Evolutionary conservation across 1,140 invertebrate genomes (phyloP).

Genomic region (Philaenus spumarius): DNA sequence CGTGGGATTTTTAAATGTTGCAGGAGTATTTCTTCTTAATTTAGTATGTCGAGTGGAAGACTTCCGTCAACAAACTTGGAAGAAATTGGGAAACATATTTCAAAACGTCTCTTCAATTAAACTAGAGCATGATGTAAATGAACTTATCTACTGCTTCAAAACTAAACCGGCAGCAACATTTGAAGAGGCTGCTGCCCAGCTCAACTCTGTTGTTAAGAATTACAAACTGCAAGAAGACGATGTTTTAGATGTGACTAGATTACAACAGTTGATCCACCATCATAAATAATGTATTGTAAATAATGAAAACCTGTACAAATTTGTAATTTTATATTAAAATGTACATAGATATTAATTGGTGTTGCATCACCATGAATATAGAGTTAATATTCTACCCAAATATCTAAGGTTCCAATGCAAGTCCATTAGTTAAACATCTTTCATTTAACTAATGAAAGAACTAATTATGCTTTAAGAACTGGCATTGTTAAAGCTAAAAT

Average conservation of each 20-base stretch:
- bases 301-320: no score
- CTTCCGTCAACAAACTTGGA: constrained; percentile 52
- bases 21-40: constrained; percentile 75
- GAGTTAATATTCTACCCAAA: no score
- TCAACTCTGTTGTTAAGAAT: constrained; percentile 26
- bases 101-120: constrained; percentile 55
- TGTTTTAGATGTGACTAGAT: constrained; percentile 29
- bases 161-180: neutral
- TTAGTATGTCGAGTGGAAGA: constrained; percentile 68
- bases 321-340: no score
- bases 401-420: no score
- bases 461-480: no score
- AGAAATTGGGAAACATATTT: constrained; percentile 56
- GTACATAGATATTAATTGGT: no score
- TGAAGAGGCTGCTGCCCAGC: neutral
- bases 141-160: constrained; percentile 62
- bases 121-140: constrained; percentile 74
- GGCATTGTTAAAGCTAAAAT: no score
- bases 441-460: no score
- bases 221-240: constrained; percentile 45
- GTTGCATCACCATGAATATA: no score
- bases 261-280: no score
- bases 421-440: no score
- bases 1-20: constrained; percentile 22
- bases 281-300: no score